These are phyloP conservation scores for Eristalis pertinax DNA, from an alignment of 2,888 invertebrate genomes.

Conservation along the genomic window DNA sequence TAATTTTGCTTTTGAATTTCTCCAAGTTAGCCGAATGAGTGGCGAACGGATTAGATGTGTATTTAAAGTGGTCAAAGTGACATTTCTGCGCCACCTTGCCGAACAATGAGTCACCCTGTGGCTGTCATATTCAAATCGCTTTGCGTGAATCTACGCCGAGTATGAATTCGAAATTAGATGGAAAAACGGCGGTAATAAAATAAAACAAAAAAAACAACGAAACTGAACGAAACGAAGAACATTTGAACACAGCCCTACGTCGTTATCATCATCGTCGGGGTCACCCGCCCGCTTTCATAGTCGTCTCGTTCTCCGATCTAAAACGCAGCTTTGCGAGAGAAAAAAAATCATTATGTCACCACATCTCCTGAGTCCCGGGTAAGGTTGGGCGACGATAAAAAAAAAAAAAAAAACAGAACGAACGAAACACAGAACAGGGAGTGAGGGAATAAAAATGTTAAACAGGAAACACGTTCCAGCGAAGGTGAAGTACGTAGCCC, in stretches of 20 bases:
- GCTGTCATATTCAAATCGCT: too few relatives aligned
- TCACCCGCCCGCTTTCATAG: slow-evolving; percentile 14
- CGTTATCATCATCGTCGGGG: slow-evolving; percentile 31
- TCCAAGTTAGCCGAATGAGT: too few relatives aligned
- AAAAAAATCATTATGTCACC: slow-evolving; percentile 51
- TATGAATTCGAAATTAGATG: slow-evolving; percentile 27
- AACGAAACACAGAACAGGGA: neutral
- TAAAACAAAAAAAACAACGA: slow-evolving; percentile 4
- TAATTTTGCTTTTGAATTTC: neutral
- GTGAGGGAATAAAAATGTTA: slow-evolving; percentile 46
- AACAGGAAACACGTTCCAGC: slow-evolving; percentile 64
- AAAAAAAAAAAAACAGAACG: slow-evolving; percentile 24
- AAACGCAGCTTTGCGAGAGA: neutral
- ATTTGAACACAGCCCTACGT: slow-evolving; percentile 19
- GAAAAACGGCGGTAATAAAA: slow-evolving; percentile 14
- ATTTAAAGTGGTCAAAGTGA: too few relatives aligned
- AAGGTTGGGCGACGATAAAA: slow-evolving; percentile 29
- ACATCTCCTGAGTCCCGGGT: slow-evolving; percentile 17
- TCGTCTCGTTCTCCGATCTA: slow-evolving; percentile 7
- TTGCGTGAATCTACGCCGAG: neutral
- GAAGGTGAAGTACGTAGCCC: slow-evolving; percentile 38
- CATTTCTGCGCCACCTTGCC: too few relatives aligned
- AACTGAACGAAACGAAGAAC: neutral
- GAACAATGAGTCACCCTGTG: too few relatives aligned
- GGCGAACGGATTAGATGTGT: too few relatives aligned